phyloP scores from a whole-genome alignment of 2,113 vertebrate genomes.

The Dolichallabes microphthalmus region DNA sequence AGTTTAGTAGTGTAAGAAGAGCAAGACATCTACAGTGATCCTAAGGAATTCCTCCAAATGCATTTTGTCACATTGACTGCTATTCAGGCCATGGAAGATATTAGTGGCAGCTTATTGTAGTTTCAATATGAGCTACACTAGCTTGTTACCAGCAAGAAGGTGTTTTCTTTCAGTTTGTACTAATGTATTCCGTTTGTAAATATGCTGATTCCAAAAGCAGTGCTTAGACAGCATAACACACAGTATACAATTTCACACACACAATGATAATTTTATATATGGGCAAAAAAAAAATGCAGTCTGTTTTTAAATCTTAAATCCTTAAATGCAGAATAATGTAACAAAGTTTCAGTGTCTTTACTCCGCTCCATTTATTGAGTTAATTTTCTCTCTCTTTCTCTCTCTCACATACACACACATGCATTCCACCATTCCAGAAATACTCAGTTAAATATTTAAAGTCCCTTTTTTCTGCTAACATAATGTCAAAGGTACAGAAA shows the following conservation, averaged over 20 bases:
- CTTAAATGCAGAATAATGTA: not conserved
- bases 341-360: not conserved
- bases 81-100: not conserved
- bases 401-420: not conserved
- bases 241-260: not conserved
- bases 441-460: slow-evolving; percentile 33
- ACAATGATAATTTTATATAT: not conserved
- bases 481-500: slow-evolving; percentile 66
- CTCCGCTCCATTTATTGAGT: not conserved
- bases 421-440: not conserved
- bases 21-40: not conserved
- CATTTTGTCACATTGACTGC: not conserved
- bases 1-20: not conserved
- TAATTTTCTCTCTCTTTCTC: too few relatives aligned
- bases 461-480: not conserved
- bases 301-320: not conserved
- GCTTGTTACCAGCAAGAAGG: not conserved
- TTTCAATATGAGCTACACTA: not conserved
- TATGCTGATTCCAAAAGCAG: not conserved
- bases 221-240: not conserved
- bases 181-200: not conserved
- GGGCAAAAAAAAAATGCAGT: not conserved
- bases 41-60: not conserved
- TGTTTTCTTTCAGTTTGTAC: not conserved
- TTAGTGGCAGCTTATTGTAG: not conserved